phyloP scores from a whole-genome alignment of 2,888 invertebrate genomes.

The Chloromyia formosa region DNA sequence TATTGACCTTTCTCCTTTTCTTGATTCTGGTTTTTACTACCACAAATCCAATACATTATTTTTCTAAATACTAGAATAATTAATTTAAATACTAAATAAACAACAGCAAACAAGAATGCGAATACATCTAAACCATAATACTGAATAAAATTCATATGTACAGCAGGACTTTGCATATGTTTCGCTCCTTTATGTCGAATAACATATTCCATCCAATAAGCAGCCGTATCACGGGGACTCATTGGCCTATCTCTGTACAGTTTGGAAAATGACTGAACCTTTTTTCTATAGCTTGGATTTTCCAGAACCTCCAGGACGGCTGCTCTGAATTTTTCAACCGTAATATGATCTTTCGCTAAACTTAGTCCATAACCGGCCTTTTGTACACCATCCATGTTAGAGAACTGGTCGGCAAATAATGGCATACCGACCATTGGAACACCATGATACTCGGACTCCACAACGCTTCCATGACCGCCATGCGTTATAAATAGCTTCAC shows the following conservation, averaged over 20 bases:
- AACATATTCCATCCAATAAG: constrained; percentile 69
- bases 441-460: constrained; percentile 71
- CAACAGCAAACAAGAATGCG: constrained; percentile 25
- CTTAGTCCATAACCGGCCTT: constrained; percentile 53
- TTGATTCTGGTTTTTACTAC: too few relatives aligned
- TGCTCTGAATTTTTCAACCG: constrained; percentile 48
- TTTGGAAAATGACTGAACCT: constrained; percentile 62
- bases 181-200: constrained; percentile 66
- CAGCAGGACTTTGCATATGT: constrained; percentile 65
- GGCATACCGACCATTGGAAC: constrained; percentile 65
- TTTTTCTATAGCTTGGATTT: constrained; percentile 52
- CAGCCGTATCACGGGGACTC: constrained; percentile 65
- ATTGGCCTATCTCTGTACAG: constrained; percentile 67
- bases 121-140: constrained; percentile 65
- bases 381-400: constrained; percentile 53
- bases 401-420: constrained; percentile 55
- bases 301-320: constrained; percentile 54
- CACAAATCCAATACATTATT: neutral
- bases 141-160: constrained; percentile 63
- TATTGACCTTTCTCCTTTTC: neutral
- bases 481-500: constrained; percentile 72
- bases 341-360: constrained; percentile 50
- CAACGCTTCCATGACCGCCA: constrained; percentile 72
- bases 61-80: neutral
- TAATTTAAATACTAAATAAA: constrained; percentile 27